Evolutionary conservation across 2,888 invertebrate genomes (phyloP).

Genomic region (Amitus sp.): DNA sequence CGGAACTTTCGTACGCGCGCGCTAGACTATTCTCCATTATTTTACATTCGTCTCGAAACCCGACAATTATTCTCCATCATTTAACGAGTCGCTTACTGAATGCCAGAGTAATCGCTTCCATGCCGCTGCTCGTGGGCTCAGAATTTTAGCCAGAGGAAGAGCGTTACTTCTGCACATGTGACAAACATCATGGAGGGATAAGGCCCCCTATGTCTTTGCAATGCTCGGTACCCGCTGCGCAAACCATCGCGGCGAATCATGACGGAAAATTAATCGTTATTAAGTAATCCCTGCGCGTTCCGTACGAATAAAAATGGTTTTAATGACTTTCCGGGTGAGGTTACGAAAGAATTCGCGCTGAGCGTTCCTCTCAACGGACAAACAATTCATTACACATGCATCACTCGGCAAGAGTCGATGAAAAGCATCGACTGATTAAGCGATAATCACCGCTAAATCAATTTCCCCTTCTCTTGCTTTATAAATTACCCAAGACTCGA

Average conservation of each 20-base stretch:
- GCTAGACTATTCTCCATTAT: conserved; percentile 1
- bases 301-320: conserved; percentile 2
- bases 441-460: conserved; percentile 4
- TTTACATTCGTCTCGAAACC: not conserved
- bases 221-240: conserved; percentile 29
- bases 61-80: too few relatives aligned
- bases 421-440: conserved; percentile 26
- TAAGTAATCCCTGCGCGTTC: conserved; percentile 29
- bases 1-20: conserved; percentile 1
- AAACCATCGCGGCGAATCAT: conserved; percentile 31
- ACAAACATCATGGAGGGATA: conserved; percentile 29
- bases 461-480: conserved; percentile 3
- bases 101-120: too few relatives aligned
- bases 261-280: conserved; percentile 35
- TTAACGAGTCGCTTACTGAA: too few relatives aligned
- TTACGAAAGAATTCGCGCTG: conserved; percentile 22
- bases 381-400: conserved; percentile 32
- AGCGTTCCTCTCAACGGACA: conserved; percentile 24
- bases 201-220: conserved; percentile 27
- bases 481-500: not conserved
- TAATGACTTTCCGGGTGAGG: conserved; percentile 17
- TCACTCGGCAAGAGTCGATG: conserved; percentile 29
- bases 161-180: conserved; percentile 17
- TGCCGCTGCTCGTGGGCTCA: too few relatives aligned
- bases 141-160: conserved; percentile 24